Conservation (phyloP, 2,888 invertebrate species). For the Acronicta leporina region DNA sequence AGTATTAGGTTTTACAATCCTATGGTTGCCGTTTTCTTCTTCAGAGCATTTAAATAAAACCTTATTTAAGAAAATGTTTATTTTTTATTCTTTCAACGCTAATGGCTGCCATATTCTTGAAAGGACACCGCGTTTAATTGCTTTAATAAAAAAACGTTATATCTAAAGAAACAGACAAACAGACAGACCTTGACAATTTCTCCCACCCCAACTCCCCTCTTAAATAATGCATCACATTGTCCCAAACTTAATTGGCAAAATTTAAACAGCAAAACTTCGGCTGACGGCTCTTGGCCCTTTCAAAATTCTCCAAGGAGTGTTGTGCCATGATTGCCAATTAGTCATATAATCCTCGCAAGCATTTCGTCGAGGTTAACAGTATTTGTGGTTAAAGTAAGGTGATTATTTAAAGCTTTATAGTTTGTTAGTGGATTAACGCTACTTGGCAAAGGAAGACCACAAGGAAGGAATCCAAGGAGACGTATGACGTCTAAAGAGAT, state of each 20-base stretch:
- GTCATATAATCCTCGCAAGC: conserved; percentile 47
- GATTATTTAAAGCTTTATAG: conserved; percentile 38
- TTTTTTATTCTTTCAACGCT: no score
- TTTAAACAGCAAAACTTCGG: conserved; percentile 34
- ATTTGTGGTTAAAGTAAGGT: conserved; percentile 20
- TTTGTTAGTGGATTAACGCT: conserved; percentile 26
- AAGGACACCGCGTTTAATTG: no score
- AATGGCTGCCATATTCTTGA: no score
- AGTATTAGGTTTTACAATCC: no score
- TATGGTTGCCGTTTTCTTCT: no score
- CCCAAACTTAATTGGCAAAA: conserved; percentile 46
- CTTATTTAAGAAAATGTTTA: no score
- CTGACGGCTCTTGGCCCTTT: conserved; percentile 17
- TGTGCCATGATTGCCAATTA: conserved; percentile 52
- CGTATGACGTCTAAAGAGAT: no score
- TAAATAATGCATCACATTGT: conserved; percentile 50
- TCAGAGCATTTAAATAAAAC: no score
- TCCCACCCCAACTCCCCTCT: not conserved
- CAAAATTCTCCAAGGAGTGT: conserved; percentile 37
- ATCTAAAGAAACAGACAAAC: not conserved
- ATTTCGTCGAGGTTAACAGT: conserved; percentile 19
- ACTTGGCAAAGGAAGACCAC: conserved; percentile 25
- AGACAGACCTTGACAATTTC: not conserved
- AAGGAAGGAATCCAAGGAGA: not conserved
- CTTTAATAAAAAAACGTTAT: no score